A percentile compares a stretch with the other conserved stretches of the same genome.
These are phyloP conservation scores for Pantelozetes paolii DNA, from an alignment of 2,888 invertebrate species.

Conservation along the genomic window DNA sequence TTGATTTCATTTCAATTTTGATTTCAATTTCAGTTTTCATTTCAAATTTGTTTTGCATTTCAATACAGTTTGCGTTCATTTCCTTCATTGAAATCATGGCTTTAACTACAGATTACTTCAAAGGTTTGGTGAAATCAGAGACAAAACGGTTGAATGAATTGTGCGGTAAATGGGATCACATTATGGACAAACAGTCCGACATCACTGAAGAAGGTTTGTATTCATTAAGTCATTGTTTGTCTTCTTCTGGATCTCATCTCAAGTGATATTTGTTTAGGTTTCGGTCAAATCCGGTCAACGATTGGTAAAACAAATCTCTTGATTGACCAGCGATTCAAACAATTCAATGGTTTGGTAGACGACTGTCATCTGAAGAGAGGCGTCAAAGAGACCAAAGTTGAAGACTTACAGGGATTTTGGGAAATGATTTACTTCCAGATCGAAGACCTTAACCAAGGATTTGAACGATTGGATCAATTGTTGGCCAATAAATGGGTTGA, in stretches of 20 bases:
- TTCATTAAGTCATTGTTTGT: neutral
- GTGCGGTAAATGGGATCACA: slow-evolving; percentile 42
- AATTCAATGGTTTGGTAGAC: slow-evolving; percentile 54
- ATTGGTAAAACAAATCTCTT: slow-evolving; percentile 55
- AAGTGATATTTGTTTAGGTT: slow-evolving; percentile 47
- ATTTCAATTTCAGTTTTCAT: no score
- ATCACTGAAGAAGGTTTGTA: slow-evolving; percentile 41
- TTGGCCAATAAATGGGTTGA: slow-evolving; percentile 34
- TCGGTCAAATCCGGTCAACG: slow-evolving; percentile 52
- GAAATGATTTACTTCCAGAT: slow-evolving; percentile 56
- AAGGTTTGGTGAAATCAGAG: slow-evolving; percentile 37
- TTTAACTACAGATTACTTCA: slow-evolving; percentile 40
- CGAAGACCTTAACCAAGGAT: slow-evolving; percentile 32
- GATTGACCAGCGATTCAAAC: slow-evolving; percentile 54
- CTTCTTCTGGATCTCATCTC: slow-evolving; percentile 40
- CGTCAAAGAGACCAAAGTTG: slow-evolving; percentile 53
- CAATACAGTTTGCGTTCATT: neutral
- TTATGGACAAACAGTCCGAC: neutral
- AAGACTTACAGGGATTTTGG: slow-evolving; percentile 57
- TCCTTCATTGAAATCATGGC: neutral
- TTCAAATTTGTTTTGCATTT: no score
- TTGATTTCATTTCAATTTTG: no score
- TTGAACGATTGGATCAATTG: slow-evolving; percentile 17
- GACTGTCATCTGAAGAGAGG: slow-evolving; percentile 54
- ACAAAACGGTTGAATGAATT: slow-evolving; percentile 35